Evolutionary conservation across 2,797 vertebrate species (phyloP), one percentile per base, ranked within the genome.

Genomic region (Poecile montanus): DNA sequence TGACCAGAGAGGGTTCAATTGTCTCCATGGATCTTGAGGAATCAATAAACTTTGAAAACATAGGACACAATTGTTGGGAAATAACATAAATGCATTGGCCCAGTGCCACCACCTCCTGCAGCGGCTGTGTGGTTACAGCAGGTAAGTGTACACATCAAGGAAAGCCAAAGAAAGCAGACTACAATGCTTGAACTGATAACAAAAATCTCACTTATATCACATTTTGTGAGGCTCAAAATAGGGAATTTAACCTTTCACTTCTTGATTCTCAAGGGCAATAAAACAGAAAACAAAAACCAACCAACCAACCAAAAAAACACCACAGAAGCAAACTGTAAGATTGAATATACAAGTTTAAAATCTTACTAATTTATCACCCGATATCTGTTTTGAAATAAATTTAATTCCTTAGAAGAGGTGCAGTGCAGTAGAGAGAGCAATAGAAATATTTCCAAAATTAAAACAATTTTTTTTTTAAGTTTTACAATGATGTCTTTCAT

Each of bases 301-400:
- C 3, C 3, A 13, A 38, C 1, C 47, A 60, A 54, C 2, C 5
- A 32, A 38, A 32, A 60, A 1, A 42, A 6, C 1, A 2, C 3
- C 5, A 42, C 66, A 51, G 6, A 47, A 86, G 12, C 13, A 47
- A 38, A 3, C 1, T 1, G 17, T n/a, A 27, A 42, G 14, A 22
- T 15, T 65, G 10, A 53, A 34, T 9, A n/a, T 7, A 44, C 2
- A 65, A 26, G 1, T 85, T 81, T 54, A 30, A 71, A 82, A 62
- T 71, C 21, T 9, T 70, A 14, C 7, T 62, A 29, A 44, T 2
- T 75, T 65, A 38, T 21, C 48, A 68, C 4, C 19, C 47, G 13
- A 21, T 44, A 13, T 10, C 23, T 42, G 4, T 57, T 93, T 80
- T 38, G 11, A 85, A 83, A 44, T 11, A 47, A 11, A 48, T 36